Percentiles rank a stretch among this genome's conserved stretches.
Evolutionary conservation across 2,888 invertebrate genomes (phyloP).

Genomic region (Lasioglossum villosulum): DNA sequence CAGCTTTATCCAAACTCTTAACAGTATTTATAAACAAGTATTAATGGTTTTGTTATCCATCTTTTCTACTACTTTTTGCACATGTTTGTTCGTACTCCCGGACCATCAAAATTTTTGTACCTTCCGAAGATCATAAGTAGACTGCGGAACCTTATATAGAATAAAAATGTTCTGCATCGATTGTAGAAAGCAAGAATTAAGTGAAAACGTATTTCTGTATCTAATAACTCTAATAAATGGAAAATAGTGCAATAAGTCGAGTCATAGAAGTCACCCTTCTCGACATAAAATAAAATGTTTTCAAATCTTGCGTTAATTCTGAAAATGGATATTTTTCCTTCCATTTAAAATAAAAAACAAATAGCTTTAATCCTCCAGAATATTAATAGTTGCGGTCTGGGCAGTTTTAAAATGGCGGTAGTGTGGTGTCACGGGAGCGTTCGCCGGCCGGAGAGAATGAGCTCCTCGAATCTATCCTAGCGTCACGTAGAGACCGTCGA

Average conservation of each 20-base stretch:
- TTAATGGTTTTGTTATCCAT: too few relatives aligned
- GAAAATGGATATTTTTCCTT: not conserved
- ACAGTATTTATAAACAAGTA: too few relatives aligned
- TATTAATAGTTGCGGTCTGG: not conserved
- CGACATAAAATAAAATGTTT: too few relatives aligned
- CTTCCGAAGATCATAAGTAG: not conserved
- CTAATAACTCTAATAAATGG: not conserved
- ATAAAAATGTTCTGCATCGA: not conserved
- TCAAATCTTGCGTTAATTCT: not conserved
- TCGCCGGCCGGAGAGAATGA: not conserved
- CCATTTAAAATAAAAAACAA: not conserved
- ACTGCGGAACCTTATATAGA: too few relatives aligned
- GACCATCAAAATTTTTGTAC: too few relatives aligned
- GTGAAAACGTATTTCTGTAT: not conserved
- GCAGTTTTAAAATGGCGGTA: not conserved
- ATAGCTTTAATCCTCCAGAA: not conserved
- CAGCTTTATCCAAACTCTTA: not conserved
- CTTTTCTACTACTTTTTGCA: too few relatives aligned
- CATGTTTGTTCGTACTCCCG: too few relatives aligned
- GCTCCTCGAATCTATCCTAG: constrained; percentile 30
- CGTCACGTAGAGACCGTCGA: constrained; percentile 53
- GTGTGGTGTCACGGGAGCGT: not conserved
- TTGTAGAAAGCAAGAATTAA: not conserved
- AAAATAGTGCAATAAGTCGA: not conserved
- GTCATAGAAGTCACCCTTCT: too few relatives aligned